Evolutionary conservation across 1,140 invertebrate genomes (phyloP).

Genomic region (Physella acuta): DNA sequence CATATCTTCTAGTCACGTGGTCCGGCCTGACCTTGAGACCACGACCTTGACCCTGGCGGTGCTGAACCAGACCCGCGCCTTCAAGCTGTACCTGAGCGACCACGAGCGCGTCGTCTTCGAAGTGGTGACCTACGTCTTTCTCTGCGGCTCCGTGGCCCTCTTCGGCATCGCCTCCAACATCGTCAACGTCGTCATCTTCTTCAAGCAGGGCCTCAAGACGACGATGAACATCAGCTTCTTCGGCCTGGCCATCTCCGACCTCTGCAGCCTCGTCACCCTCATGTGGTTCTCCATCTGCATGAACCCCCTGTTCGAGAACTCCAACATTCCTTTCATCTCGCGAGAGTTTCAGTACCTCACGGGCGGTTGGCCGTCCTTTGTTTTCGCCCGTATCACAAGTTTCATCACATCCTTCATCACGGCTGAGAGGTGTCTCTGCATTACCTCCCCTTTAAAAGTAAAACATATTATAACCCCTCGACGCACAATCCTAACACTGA

Average conservation of each 20-base stretch:
- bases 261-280: background rate
- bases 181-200: slow-evolving; percentile 7
- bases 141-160: background rate
- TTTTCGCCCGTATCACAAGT: background rate
- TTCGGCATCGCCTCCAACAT: background rate
- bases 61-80: no score
- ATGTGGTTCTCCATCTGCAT: slow-evolving; percentile 1
- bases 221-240: slow-evolving; percentile 13
- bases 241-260: slow-evolving; percentile 1
- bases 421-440: slow-evolving; percentile 13
- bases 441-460: slow-evolving; percentile 3
- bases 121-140: background rate
- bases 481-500: background rate
- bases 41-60: no score
- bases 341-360: background rate
- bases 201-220: background rate
- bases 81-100: no score
- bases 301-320: slow-evolving; percentile 4
- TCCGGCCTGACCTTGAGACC: no score
- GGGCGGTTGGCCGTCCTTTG: background rate
- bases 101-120: background rate
- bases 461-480: slow-evolving; percentile 11
- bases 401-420: slow-evolving; percentile 11
- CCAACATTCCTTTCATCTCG: background rate
- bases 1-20: no score